Conservation (phyloP, 1,140 invertebrate genomes). For the Drosophila biarmipes region DNA sequence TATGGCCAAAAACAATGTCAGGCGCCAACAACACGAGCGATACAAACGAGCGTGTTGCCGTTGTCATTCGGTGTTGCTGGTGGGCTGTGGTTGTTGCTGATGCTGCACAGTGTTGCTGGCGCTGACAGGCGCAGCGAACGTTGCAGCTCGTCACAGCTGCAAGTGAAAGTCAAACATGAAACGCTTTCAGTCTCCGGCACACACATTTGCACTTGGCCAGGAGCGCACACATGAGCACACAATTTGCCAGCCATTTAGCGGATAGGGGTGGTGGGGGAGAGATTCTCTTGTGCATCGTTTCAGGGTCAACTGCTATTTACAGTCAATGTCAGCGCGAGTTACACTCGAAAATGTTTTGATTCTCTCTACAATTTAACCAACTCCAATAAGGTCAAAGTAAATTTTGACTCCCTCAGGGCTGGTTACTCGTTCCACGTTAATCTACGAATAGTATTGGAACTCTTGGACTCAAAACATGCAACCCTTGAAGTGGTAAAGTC, state of each 20-base stretch:
- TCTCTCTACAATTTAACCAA: background rate
- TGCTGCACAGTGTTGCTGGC: conserved; percentile 51
- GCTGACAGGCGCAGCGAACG: conserved; percentile 56
- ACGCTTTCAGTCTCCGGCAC: conserved; percentile 44
- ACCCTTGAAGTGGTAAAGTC: no score
- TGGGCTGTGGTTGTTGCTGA: conserved; percentile 23
- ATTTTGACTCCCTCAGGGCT: no score
- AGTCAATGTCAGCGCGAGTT: conserved; percentile 45
- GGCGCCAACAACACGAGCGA: conserved; percentile 19
- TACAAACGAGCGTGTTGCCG: conserved; percentile 29
- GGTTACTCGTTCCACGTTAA: no score
- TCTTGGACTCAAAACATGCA: no score
- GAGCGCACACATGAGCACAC: conserved; percentile 36
- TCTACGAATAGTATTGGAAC: no score
- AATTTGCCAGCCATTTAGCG: conserved; percentile 59
- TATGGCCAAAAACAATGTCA: conserved; percentile 66
- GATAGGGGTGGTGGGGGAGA: conserved; percentile 3
- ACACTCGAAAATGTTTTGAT: conserved; percentile 10
- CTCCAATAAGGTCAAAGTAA: no score
- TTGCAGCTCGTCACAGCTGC: conserved; percentile 68
- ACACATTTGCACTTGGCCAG: conserved; percentile 25
- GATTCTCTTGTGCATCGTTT: conserved; percentile 56
- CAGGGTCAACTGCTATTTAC: conserved; percentile 73
- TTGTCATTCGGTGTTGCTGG: conserved; percentile 22
- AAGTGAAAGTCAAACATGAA: conserved; percentile 79